Base-by-base conservation (phyloP, 2,888 invertebrate species). In the Drosophila longiperda region DNA sequence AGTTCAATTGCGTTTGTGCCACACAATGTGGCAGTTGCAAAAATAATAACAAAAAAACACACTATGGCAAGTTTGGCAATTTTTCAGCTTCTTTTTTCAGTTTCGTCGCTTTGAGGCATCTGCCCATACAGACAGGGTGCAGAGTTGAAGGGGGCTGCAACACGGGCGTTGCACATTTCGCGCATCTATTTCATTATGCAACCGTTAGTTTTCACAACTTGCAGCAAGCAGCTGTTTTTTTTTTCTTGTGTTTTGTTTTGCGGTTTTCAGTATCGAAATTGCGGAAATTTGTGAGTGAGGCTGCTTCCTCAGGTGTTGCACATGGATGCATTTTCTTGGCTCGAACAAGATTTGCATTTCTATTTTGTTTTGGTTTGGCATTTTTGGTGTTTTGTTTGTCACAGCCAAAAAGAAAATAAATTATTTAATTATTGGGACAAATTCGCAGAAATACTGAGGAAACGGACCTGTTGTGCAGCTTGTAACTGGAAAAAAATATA, bases 101-200 rank as follows among this genome's bases (percentile, higher is more conserved):
- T 66, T 73, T 49, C 45, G 49, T 57, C 38, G 55, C 67, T 66
- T 55, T 54, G 83, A 77, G 74, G 83, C 89, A 85, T 80, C 83
- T 89, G 80, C 79, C 79, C 65, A 49, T 63, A 45, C 66, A 17
- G n/a, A 1, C 29, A 29, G 40, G 49, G n/a, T 15, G 59, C 58
- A 50, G 60, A 59, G 58, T 59, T 42, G 26, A 26, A 45, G 53
- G 48, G 42, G 55, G 42, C 64, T 59, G 70, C 54, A 33, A 38
- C 71, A 65, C 65, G 69, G 80, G 73, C 73, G 78, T 85, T 89
- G 87, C 85, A 85, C 82, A 80, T 83, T 85, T 87, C 82, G 89
- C 89, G 87, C 87, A 87, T 89, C 89, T 75, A 89, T 89, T 87
- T 83, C 89, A 89, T 89, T 87, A 86, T 87, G 87, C 70, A 86